A percentile compares a stretch with the other conserved stretches of the same genome.
These are phyloP conservation scores for Lepus oiostolus DNA, from an alignment of 2,797 vertebrate species.

Conservation along the genomic window DNA sequence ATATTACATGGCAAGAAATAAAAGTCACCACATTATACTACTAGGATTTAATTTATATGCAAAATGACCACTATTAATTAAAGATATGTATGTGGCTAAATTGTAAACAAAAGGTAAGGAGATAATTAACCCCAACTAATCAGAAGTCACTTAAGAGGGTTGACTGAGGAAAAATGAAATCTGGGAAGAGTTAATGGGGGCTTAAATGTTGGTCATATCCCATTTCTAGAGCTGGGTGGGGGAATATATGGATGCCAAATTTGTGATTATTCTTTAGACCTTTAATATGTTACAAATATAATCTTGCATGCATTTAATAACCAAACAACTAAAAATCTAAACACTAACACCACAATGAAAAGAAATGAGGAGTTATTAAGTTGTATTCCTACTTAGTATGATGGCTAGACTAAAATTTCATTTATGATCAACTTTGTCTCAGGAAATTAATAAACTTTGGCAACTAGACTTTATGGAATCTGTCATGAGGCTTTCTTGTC, in stretches of 20 bases:
- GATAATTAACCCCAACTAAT: not conserved
- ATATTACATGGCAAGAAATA: not conserved
- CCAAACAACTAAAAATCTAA: slow-evolving; percentile 27
- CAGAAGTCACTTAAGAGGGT: not conserved
- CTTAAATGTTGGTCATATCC: not conserved
- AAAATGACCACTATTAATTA: slow-evolving; percentile 4
- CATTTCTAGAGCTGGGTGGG: not conserved
- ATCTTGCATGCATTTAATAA: not conserved
- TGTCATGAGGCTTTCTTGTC: slow-evolving; percentile 63
- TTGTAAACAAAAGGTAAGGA: not conserved
- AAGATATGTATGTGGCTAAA: not conserved
- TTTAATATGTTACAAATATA: slow-evolving; percentile 13
- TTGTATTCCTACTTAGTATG: not conserved
- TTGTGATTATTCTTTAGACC: not conserved
- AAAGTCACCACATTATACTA: not conserved
- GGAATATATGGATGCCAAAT: slow-evolving; percentile 29
- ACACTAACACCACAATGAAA: not conserved
- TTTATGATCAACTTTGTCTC: not conserved
- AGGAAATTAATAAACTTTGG: slow-evolving; percentile 30
- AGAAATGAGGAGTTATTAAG: slow-evolving; percentile 8
- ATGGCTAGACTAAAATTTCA: slow-evolving; percentile 44
- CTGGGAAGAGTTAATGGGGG: not conserved
- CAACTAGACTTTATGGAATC: slow-evolving; percentile 78
- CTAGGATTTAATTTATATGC: not conserved
- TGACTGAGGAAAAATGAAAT: not conserved